phyloP scores from a whole-genome alignment of 2,113 vertebrate genomes.

The Catharus minimus region DNA sequence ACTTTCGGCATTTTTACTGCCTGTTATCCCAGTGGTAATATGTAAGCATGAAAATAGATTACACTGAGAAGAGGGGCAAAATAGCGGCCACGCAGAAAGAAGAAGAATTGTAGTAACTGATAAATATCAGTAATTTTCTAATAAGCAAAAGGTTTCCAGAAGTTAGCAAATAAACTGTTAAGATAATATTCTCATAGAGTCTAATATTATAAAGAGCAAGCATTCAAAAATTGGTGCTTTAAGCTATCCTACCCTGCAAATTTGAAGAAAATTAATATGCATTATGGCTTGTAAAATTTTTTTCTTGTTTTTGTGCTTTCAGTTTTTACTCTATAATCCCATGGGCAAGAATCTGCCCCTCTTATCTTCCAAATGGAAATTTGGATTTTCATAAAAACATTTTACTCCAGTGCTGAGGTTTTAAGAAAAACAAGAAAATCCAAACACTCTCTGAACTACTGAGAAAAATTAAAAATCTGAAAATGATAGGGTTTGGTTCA shows the following conservation, averaged over 20 bases:
- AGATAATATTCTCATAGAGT: neutral
- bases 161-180: neutral
- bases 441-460: neutral
- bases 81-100: slow-evolving; percentile 24
- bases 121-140: neutral
- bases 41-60: slow-evolving; percentile 65
- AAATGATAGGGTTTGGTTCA: neutral
- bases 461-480: neutral
- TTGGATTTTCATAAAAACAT: neutral
- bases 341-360: neutral
- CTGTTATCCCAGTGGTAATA: slow-evolving; percentile 74
- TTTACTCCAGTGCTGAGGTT: neutral
- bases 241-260: neutral
- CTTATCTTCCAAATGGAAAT: neutral
- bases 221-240: neutral
- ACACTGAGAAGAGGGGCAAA: slow-evolving; percentile 40
- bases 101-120: slow-evolving; percentile 10
- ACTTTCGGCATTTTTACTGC: slow-evolving; percentile 76
- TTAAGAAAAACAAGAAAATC: neutral
- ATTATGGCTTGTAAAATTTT: neutral
- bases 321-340: neutral
- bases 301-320: neutral
- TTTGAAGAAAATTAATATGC: neutral
- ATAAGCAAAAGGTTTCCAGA: neutral
- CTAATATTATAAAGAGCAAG: neutral